These are phyloP conservation scores for Eurytoma californica DNA, from an alignment of 2,888 invertebrate genomes.

Conservation along the genomic window DNA sequence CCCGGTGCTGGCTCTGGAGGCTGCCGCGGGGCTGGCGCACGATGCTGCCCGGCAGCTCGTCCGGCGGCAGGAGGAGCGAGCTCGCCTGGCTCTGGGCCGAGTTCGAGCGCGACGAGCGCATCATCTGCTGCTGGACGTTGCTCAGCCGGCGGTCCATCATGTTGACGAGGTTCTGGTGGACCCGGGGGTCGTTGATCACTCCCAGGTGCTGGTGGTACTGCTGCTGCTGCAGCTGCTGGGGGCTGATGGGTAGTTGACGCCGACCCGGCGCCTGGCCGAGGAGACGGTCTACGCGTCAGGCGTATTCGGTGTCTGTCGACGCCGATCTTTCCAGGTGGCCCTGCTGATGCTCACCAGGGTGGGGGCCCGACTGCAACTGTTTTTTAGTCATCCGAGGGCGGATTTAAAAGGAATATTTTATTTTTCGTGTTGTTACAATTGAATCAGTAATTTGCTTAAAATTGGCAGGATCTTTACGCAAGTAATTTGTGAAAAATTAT, in stretches of 20 bases:
- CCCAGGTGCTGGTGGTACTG: slow-evolving; percentile 38
- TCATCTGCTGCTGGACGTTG: slow-evolving; percentile 65
- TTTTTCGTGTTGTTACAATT: no score
- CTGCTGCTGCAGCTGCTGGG: slow-evolving; percentile 24
- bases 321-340: slow-evolving; percentile 70
- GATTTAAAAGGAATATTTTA: background rate
- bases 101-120: slow-evolving; percentile 53
- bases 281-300: slow-evolving; percentile 78
- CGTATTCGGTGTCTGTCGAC: slow-evolving; percentile 85
- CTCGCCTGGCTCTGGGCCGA: slow-evolving; percentile 48
- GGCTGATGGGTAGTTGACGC: slow-evolving; percentile 50
- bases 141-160: slow-evolving; percentile 70
- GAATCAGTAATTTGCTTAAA: background rate
- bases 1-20: slow-evolving; percentile 12
- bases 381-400: slow-evolving; percentile 17
- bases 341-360: slow-evolving; percentile 54
- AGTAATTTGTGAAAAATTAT: no score
- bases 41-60: background rate
- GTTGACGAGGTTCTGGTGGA: slow-evolving; percentile 69
- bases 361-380: slow-evolving; percentile 75
- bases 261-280: slow-evolving; percentile 56
- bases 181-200: slow-evolving; percentile 64
- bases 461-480: background rate
- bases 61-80: background rate
- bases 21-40: slow-evolving; percentile 26